A percentile compares a stretch with the other conserved stretches of the same genome.
Conservation (phyloP, 2,797 vertebrate species). For the Chlorospingus flavigularis region DNA sequence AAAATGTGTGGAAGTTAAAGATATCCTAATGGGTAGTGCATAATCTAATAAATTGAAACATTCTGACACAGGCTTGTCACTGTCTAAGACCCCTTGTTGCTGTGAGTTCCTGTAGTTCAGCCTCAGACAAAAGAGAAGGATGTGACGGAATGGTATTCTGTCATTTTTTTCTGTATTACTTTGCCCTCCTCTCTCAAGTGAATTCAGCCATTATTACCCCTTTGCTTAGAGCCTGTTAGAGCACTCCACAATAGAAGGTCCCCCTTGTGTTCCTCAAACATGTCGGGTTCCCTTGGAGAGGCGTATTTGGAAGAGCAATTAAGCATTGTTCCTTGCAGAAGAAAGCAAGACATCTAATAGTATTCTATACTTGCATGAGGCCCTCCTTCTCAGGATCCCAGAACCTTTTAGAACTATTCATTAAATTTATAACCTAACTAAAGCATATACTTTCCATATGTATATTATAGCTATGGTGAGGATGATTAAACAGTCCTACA, state of each 20-base stretch:
- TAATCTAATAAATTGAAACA: conserved; percentile 37
- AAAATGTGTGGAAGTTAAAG: conserved; percentile 25
- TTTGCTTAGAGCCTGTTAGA: conserved; percentile 27
- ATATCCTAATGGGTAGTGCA: background rate
- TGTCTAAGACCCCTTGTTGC: conserved; percentile 15
- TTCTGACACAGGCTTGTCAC: conserved; percentile 12
- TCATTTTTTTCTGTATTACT: conserved; percentile 36
- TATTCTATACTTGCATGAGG: background rate
- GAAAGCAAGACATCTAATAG: conserved; percentile 34
- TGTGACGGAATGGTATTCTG: conserved; percentile 35
- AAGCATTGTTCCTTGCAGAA: conserved; percentile 41
- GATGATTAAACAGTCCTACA: conserved; percentile 6
- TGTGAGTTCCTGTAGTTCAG: conserved; percentile 36
- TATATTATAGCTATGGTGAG: background rate
- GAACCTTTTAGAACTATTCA: background rate
- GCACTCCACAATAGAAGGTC: conserved; percentile 43
- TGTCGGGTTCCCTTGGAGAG: conserved; percentile 16
- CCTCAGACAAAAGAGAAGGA: conserved; percentile 53
- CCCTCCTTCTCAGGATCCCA: background rate
- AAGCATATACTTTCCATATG: background rate
- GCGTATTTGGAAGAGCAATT: conserved; percentile 56
- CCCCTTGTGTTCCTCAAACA: conserved; percentile 35
- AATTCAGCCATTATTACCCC: conserved; percentile 52
- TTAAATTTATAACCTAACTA: conserved; percentile 4
- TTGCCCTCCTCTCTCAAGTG: conserved; percentile 38